Evolutionary conservation across 2,888 invertebrate species (phyloP).

Genomic region (Limnephilus auricula): DNA sequence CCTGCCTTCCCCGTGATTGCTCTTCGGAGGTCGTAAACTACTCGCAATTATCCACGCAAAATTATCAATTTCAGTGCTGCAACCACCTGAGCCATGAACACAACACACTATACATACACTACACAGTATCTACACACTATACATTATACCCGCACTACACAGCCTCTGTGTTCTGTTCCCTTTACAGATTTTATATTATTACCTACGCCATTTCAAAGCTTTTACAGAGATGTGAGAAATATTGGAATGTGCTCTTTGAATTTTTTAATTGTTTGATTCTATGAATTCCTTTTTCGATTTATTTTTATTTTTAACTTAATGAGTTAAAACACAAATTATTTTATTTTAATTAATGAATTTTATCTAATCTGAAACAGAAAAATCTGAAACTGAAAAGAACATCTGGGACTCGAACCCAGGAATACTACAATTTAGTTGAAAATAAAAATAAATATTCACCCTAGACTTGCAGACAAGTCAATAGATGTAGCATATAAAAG

Average conservation of each 20-base stretch:
- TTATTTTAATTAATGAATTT: no score
- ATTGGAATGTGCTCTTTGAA: neutral
- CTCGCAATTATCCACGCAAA: slow-evolving; percentile 61
- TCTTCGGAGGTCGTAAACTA: slow-evolving; percentile 59
- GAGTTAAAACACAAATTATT: no score
- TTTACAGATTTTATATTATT: neutral
- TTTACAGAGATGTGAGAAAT: neutral
- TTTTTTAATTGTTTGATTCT: no score
- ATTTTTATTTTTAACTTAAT: no score
- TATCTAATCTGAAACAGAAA: no score
- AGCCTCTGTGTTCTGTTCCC: neutral
- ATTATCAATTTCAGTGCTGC: slow-evolving; percentile 63
- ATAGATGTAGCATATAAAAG: no score
- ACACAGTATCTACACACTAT: neutral
- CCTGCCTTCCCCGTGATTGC: neutral
- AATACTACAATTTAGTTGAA: no score
- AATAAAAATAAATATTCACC: no score
- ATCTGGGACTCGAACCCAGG: no score
- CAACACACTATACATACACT: neutral
- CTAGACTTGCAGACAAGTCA: no score
- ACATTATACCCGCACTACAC: neutral
- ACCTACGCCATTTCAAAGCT: neutral
- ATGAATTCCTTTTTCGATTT: no score
- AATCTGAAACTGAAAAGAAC: no score
- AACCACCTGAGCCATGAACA: slow-evolving; percentile 9